Evolutionary conservation across 2,113 vertebrate species (phyloP).

Genomic region (Hypanus sabinus): DNA sequence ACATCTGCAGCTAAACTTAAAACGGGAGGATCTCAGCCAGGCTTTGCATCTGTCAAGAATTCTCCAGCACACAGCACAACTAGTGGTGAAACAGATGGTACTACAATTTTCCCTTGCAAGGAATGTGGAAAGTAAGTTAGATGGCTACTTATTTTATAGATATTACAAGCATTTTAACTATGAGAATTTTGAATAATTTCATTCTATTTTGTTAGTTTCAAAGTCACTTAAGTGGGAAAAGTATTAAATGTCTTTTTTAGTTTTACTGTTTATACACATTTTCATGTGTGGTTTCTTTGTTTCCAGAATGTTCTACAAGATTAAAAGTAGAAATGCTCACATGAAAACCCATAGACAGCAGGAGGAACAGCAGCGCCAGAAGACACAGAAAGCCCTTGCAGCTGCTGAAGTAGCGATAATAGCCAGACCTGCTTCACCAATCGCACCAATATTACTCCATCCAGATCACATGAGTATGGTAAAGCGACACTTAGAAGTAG

Average conservation of each 20-base stretch:
- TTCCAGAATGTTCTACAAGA: slow-evolving; percentile 75
- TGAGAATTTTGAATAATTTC: not conserved
- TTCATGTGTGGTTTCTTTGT: slow-evolving; percentile 9
- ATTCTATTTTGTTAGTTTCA: not conserved
- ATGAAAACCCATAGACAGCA: slow-evolving; percentile 82
- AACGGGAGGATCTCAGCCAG: slow-evolving; percentile 55
- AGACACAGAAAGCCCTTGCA: slow-evolving; percentile 66
- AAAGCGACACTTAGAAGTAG: slow-evolving; percentile 60
- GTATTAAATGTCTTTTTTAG: not conserved
- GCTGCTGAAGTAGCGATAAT: slow-evolving; percentile 63
- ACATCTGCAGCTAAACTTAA: slow-evolving; percentile 51
- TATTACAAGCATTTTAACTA: not conserved
- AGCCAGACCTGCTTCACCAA: slow-evolving; percentile 59
- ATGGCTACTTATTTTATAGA: not conserved
- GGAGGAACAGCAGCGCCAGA: slow-evolving; percentile 71
- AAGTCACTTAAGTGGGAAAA: not conserved
- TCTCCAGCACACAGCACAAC: slow-evolving; percentile 74
- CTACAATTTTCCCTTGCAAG: slow-evolving; percentile 73
- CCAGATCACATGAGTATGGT: slow-evolving; percentile 65
- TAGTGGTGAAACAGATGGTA: slow-evolving; percentile 68
- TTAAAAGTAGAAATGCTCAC: slow-evolving; percentile 84
- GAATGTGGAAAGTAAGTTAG: slow-evolving; percentile 76
- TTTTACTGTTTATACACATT: not conserved
- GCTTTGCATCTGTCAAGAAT: slow-evolving; percentile 68
- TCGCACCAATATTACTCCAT: slow-evolving; percentile 53